Evolutionary conservation across 2,888 invertebrate genomes (phyloP).

Genomic region (Operophtera brumata): DNA sequence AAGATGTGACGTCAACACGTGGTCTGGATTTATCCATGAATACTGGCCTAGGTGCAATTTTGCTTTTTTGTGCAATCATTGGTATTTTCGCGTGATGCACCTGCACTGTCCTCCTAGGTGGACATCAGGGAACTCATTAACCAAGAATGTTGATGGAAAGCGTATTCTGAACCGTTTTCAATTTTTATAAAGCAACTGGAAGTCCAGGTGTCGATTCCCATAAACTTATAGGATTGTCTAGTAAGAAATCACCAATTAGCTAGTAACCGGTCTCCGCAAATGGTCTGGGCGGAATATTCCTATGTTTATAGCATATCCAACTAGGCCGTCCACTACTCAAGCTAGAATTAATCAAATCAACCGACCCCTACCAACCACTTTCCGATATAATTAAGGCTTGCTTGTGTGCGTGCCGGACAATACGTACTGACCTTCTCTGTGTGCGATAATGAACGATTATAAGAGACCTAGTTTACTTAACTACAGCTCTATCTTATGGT

Average conservation of each 20-base stretch:
- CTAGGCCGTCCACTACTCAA: conserved; percentile 70
- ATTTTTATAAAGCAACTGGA: conserved; percentile 3
- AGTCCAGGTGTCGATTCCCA: conserved; percentile 23
- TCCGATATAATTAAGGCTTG: conserved; percentile 80
- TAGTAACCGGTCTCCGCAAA: conserved; percentile 48
- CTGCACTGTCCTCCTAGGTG: too few relatives aligned
- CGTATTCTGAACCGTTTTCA: not conserved
- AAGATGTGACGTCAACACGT: too few relatives aligned
- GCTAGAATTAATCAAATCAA: conserved; percentile 81
- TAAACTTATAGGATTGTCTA: conserved; percentile 32
- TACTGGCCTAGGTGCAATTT: conserved; percentile 1
- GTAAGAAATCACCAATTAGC: conserved; percentile 58
- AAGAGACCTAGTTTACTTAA: conserved; percentile 69
- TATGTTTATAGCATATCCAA: conserved; percentile 72
- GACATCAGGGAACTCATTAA: not conserved
- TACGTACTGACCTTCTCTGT: conserved; percentile 66
- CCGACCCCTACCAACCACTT: conserved; percentile 79
- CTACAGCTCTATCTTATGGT: conserved; percentile 53
- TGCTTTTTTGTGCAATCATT: not conserved
- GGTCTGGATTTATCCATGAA: too few relatives aligned
- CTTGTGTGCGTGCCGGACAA: conserved; percentile 72
- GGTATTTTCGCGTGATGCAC: too few relatives aligned
- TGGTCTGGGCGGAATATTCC: conserved; percentile 66
- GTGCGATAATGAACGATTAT: conserved; percentile 81
- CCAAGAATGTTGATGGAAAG: not conserved